A percentile compares a stretch with the other conserved stretches of the same genome.
Evolutionary conservation across 2,888 invertebrate species (phyloP).

Genomic region (Chrysolina oricalcia): DNA sequence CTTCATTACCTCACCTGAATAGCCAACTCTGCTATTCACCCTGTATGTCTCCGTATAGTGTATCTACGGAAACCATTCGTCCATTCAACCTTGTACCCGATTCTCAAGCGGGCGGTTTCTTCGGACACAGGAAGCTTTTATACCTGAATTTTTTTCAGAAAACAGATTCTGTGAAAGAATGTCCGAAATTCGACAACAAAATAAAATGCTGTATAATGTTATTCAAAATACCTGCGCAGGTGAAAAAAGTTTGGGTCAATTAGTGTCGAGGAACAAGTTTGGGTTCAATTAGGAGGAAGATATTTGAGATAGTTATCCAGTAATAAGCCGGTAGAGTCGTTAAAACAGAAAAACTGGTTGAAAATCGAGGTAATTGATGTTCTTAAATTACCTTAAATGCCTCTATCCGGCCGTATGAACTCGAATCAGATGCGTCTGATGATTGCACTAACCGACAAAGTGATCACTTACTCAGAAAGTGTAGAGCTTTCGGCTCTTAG

Average conservation of each 20-base stretch:
- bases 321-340: slow-evolving; percentile 31
- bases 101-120: slow-evolving; percentile 38
- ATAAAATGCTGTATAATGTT: slow-evolving; percentile 38
- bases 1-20: background rate
- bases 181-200: slow-evolving; percentile 31
- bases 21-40: background rate
- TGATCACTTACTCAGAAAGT: background rate
- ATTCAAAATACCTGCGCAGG: slow-evolving; percentile 45
- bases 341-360: slow-evolving; percentile 5
- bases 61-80: background rate
- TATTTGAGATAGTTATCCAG: slow-evolving; percentile 39
- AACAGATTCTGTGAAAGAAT: slow-evolving; percentile 29
- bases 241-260: slow-evolving; percentile 45
- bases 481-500: background rate
- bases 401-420: slow-evolving; percentile 6
- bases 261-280: slow-evolving; percentile 46
- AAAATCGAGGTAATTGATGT: slow-evolving; percentile 2
- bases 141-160: slow-evolving; percentile 44
- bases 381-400: slow-evolving; percentile 2
- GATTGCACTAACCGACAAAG: background rate
- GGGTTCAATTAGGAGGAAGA: slow-evolving; percentile 39
- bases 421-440: background rate
- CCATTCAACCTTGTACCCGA: slow-evolving; percentile 32
- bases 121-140: slow-evolving; percentile 46
- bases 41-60: slow-evolving; percentile 6